phyloP scores from a whole-genome alignment of 2,797 vertebrate species.

The Cynodonichthys magdalenae region DNA sequence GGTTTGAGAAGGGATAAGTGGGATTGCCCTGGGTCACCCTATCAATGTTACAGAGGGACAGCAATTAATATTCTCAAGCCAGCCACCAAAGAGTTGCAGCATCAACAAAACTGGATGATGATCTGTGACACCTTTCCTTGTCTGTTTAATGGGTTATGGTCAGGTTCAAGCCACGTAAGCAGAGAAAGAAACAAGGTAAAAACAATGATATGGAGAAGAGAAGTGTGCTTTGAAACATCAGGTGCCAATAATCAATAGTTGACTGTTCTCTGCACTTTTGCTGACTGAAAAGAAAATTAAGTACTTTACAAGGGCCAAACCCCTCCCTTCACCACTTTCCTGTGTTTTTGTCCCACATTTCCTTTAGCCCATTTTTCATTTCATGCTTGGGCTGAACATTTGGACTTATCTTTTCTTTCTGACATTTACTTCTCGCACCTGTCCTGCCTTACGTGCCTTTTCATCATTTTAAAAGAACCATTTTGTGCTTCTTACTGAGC shows the following conservation, averaged over 20 bases:
- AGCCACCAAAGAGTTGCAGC: conserved; percentile 65
- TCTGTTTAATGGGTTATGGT: conserved; percentile 62
- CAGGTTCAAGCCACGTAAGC: conserved; percentile 43
- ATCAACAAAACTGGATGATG: conserved; percentile 75
- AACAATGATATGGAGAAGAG: conserved; percentile 15
- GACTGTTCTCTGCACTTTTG: conserved; percentile 56
- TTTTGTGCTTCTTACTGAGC: conserved; percentile 15
- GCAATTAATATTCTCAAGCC: conserved; percentile 77
- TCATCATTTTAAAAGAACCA: conserved; percentile 22
- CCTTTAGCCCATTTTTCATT: conserved; percentile 20
- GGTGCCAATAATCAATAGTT: conserved; percentile 66
- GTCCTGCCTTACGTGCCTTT: conserved; percentile 12
- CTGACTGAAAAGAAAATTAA: conserved; percentile 55
- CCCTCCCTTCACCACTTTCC: not conserved
- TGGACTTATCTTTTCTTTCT: conserved; percentile 18
- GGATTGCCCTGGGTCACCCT: conserved; percentile 48
- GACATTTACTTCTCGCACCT: conserved; percentile 26
- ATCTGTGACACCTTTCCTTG: conserved; percentile 65
- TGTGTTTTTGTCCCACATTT: conserved; percentile 3
- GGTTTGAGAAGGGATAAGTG: conserved; percentile 29
- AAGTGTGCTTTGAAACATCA: conserved; percentile 40
- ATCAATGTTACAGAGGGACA: conserved; percentile 70
- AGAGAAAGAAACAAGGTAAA: conserved; percentile 11
- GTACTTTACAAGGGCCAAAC: conserved; percentile 10
- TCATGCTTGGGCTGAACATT: conserved; percentile 23